Conservation (phyloP, 2,888 invertebrate species). For the Leptopilina syphax region DNA sequence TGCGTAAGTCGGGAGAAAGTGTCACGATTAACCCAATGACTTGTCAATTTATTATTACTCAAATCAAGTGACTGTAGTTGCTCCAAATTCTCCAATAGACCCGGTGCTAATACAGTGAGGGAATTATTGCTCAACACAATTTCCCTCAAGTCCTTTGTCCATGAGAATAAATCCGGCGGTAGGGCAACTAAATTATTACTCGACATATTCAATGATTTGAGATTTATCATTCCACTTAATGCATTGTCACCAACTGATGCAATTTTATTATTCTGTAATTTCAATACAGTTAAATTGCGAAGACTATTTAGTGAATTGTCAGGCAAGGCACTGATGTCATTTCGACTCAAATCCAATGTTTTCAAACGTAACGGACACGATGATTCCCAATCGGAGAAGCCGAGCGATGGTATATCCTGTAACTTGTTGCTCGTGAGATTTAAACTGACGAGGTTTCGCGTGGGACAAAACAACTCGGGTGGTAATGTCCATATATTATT, state of each 20-base stretch:
- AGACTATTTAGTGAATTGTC: conserved; percentile 85
- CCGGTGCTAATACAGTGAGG: conserved; percentile 85
- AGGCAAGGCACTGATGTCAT: conserved; percentile 85
- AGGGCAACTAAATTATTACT: conserved; percentile 87
- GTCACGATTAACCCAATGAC: conserved; percentile 87
- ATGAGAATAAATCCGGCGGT: conserved; percentile 87
- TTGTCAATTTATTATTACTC: conserved; percentile 86
- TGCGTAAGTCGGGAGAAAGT: conserved; percentile 87
- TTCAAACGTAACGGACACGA: conserved; percentile 85
- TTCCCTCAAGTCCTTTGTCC: conserved; percentile 84
- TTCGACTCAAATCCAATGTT: conserved; percentile 85
- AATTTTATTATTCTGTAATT: conserved; percentile 87
- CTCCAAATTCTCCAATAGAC: conserved; percentile 85
- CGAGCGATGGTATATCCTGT: conserved; percentile 86
- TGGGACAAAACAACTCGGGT: conserved; percentile 84
- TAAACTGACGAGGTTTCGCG: conserved; percentile 83
- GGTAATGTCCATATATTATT: conserved; percentile 89
- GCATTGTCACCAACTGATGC: conserved; percentile 86
- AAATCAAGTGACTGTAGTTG: conserved; percentile 86
- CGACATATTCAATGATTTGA: conserved; percentile 87
- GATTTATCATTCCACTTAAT: conserved; percentile 83
- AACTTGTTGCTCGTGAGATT: conserved; percentile 88
- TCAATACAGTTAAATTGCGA: conserved; percentile 83
- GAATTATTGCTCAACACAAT: conserved; percentile 88
- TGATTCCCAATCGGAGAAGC: conserved; percentile 85